Evolutionary conservation across 2,888 invertebrate genomes (phyloP).

Genomic region (Leptogaster cylindrica): DNA sequence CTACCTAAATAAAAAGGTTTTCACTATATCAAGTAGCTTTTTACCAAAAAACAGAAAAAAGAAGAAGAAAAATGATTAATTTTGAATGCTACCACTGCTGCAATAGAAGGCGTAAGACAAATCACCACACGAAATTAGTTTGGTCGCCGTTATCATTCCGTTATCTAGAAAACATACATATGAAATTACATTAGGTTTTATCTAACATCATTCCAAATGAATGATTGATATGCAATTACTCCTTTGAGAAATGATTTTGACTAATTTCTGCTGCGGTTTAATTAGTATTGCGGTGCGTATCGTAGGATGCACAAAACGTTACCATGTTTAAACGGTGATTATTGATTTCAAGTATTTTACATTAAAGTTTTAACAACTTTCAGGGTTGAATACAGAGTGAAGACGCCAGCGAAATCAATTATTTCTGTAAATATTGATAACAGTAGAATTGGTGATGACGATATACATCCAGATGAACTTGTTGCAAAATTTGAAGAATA

Average conservation of each 20-base stretch:
- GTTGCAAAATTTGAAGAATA: slow-evolving; percentile 68
- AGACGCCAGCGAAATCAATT: slow-evolving; percentile 53
- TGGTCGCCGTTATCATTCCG: neutral
- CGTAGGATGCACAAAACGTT: neutral
- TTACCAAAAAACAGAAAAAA: no score
- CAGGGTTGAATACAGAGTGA: slow-evolving; percentile 59
- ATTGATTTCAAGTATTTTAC: no score
- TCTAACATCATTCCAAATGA: slow-evolving; percentile 38
- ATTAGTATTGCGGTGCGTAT: neutral
- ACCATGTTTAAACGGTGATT: slow-evolving; percentile 18
- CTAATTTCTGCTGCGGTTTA: neutral
- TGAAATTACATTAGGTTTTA: slow-evolving; percentile 42
- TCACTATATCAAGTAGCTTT: no score
- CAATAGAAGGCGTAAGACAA: no score
- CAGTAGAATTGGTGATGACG: slow-evolving; percentile 56
- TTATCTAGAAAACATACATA: slow-evolving; percentile 29
- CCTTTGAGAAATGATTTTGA: neutral
- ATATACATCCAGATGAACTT: slow-evolving; percentile 60
- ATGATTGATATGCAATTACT: slow-evolving; percentile 46
- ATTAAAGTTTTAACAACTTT: slow-evolving; percentile 23
- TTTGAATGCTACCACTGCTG: no score
- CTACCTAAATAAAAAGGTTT: no score
- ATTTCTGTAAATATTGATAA: slow-evolving; percentile 43
- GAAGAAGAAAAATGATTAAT: no score
- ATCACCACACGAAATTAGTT: no score